A percentile compares a stretch with the other conserved stretches of the same genome.
Conservation (phyloP, 2,113 vertebrate species). For the Silurus asotus region DNA sequence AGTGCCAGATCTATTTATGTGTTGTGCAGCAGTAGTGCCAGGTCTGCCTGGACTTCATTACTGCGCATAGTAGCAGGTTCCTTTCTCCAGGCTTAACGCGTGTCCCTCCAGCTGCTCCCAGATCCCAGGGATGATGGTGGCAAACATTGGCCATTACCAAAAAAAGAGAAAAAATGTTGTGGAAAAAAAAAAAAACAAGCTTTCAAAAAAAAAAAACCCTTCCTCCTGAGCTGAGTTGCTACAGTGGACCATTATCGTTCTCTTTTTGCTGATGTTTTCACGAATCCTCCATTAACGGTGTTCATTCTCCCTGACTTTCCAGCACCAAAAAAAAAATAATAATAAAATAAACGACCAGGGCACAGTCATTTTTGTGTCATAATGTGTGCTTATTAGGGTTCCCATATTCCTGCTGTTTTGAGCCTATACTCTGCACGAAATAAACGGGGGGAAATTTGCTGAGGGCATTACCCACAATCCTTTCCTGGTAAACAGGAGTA, state of each 20-base stretch:
- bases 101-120: conserved; percentile 24
- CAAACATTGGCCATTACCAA: conserved; percentile 29
- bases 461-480: conserved; percentile 22
- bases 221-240: background rate
- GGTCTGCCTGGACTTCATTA: conserved; percentile 24
- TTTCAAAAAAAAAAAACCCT: background rate
- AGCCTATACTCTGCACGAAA: conserved; percentile 14
- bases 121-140: conserved; percentile 28
- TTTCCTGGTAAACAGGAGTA: conserved; percentile 18
- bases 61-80: background rate
- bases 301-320: conserved; percentile 20
- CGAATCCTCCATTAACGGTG: conserved; percentile 17
- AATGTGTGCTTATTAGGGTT: conserved; percentile 24
- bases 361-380: conserved; percentile 17
- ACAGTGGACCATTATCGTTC: background rate
- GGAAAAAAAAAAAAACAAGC: background rate
- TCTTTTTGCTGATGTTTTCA: conserved; percentile 12
- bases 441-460: conserved; percentile 19
- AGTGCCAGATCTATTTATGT: background rate
- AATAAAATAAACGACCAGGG: background rate
- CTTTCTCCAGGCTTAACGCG: conserved; percentile 7
- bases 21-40: background rate
- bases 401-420: conserved; percentile 15
- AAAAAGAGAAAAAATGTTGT: conserved; percentile 1
- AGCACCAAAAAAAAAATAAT: background rate